Percentiles rank a stretch among this genome's conserved stretches.
Conservation (phyloP, 1,140 invertebrate species). For the Macrobrachium nipponense region DNA sequence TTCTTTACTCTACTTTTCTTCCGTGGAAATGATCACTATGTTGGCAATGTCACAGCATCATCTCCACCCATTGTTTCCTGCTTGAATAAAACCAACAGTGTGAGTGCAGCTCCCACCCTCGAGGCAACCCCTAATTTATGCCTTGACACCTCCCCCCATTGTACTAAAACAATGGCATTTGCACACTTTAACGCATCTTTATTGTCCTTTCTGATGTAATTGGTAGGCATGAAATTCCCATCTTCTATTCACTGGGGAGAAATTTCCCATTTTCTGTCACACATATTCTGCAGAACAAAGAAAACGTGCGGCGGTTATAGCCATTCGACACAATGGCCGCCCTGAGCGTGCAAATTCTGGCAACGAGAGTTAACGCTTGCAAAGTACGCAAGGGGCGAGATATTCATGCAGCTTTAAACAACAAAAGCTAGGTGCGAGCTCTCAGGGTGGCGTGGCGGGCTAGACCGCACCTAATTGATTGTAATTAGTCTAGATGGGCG, state of each 20-base stretch:
- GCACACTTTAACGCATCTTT: slow-evolving; percentile 41
- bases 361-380: slow-evolving; percentile 30
- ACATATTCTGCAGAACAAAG: slow-evolving; percentile 46
- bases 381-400: slow-evolving; percentile 17
- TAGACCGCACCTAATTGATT: slow-evolving; percentile 59
- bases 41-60: background rate
- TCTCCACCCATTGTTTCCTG: background rate
- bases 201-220: slow-evolving; percentile 46
- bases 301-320: slow-evolving; percentile 33
- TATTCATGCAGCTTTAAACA: slow-evolving; percentile 31
- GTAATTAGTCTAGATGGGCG: slow-evolving; percentile 59
- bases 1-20: slow-evolving; percentile 10
- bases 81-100: background rate
- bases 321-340: slow-evolving; percentile 37
- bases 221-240: slow-evolving; percentile 56
- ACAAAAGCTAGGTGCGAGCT: slow-evolving; percentile 29
- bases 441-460: slow-evolving; percentile 40
- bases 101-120: slow-evolving; percentile 10
- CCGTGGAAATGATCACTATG: slow-evolving; percentile 18
- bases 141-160: slow-evolving; percentile 22
- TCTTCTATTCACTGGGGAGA: slow-evolving; percentile 48
- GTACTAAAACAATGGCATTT: slow-evolving; percentile 45
- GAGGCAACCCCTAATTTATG: background rate
- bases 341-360: slow-evolving; percentile 54
- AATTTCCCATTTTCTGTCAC: slow-evolving; percentile 55